These are phyloP conservation scores for Channa striata DNA, from an alignment of 2,797 vertebrate species.

Conservation along the genomic window DNA sequence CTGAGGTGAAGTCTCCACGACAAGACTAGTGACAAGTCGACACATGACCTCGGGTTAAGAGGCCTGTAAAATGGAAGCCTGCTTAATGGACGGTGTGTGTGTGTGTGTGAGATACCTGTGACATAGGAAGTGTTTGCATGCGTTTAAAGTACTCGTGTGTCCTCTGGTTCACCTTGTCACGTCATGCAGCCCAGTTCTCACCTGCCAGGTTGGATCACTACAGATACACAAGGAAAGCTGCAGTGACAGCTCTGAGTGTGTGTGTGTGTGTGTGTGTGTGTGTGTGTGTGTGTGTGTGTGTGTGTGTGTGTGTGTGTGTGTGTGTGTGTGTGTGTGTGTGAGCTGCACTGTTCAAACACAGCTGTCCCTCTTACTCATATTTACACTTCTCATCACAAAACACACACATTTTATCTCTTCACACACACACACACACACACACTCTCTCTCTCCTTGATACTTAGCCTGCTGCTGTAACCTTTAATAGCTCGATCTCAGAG, in stretches of 20 bases:
- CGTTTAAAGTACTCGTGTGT: background rate
- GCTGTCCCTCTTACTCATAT: conserved; percentile 54
- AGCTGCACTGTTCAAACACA: conserved; percentile 48
- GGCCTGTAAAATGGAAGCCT: background rate
- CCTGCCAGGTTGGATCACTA: conserved; percentile 22
- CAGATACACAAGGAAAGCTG: conserved; percentile 22
- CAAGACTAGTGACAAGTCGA: background rate
- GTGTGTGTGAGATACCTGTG: background rate
- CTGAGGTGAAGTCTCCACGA: conserved; percentile 2
- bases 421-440: background rate
- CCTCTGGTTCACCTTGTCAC: conserved; percentile 31
- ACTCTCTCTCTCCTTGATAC: background rate
- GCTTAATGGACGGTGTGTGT: background rate
- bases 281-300: conserved; percentile 41
- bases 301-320: conserved; percentile 30
- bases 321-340: conserved; percentile 38
- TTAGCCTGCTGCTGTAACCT: too few relatives aligned
- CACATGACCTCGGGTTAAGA: background rate
- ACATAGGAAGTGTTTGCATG: background rate
- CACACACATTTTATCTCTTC: conserved; percentile 1
- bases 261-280: conserved; percentile 39
- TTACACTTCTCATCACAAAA: conserved; percentile 41
- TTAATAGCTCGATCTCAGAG: too few relatives aligned
- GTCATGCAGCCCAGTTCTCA: conserved; percentile 12
- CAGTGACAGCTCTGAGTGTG: conserved; percentile 14